These are phyloP conservation scores for Sturnus vulgaris DNA, from an alignment of 2,113 vertebrate genomes.

Conservation along the genomic window DNA sequence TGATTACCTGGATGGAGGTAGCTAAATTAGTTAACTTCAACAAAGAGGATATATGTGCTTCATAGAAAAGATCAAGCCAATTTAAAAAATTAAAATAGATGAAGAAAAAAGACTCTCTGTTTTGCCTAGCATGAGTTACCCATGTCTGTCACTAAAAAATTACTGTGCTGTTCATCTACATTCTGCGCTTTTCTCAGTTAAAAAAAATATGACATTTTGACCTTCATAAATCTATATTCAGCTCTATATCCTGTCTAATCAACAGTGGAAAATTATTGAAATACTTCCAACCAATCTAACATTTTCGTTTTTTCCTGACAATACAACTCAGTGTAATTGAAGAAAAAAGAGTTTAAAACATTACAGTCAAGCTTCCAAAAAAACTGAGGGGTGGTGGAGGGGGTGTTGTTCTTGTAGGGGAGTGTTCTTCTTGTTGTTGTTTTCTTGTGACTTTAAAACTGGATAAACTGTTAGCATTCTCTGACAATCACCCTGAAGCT, in stretches of 20 bases:
- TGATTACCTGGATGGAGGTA: background rate
- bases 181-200: background rate
- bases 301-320: background rate
- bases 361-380: background rate
- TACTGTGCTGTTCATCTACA: background rate
- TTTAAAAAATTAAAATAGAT: background rate
- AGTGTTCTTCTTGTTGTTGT: background rate
- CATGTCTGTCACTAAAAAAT: background rate
- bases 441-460: background rate
- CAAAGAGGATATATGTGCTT: background rate
- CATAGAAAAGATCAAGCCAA: background rate
- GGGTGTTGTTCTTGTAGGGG: fast-evolving
- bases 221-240: background rate
- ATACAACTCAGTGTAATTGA: background rate
- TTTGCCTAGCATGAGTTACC: background rate
- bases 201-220: background rate
- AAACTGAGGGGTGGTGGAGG: fast-evolving
- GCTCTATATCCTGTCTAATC: background rate
- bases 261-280: background rate
- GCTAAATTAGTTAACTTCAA: background rate
- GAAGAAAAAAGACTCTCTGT: background rate
- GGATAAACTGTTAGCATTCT: background rate
- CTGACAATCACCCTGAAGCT: background rate
- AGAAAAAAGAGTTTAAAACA: background rate
- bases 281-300: background rate